phyloP scores from a whole-genome alignment of 2,797 vertebrate genomes.

The Catamblyrhynchus diadema region DNA sequence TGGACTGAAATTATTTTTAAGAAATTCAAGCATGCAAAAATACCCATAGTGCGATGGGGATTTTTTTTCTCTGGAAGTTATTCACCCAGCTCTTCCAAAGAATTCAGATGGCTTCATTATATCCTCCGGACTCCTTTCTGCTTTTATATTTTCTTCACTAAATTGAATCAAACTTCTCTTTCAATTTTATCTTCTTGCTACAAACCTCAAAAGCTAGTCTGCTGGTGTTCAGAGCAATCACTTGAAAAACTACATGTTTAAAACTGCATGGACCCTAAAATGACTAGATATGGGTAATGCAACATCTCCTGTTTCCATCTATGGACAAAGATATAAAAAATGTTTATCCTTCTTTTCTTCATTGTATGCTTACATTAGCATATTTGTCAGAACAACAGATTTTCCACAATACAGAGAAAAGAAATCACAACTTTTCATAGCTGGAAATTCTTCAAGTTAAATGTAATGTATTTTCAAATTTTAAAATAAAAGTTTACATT shows the following conservation, averaged over 20 bases:
- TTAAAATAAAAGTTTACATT: background rate
- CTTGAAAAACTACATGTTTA: background rate
- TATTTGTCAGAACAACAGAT: background rate
- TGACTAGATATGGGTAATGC: background rate
- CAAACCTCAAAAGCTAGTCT: background rate
- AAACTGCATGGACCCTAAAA: background rate
- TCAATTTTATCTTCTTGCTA: background rate
- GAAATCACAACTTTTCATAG: background rate
- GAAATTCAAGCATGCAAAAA: background rate
- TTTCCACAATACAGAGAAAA: background rate
- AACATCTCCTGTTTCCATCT: background rate
- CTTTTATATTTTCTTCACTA: background rate
- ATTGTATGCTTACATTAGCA: background rate
- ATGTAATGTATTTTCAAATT: background rate
- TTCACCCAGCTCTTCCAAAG: background rate
- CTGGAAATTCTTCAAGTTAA: background rate
- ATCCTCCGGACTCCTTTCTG: background rate
- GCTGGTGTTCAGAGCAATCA: background rate
- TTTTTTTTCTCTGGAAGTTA: background rate
- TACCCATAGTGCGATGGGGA: accelerated
- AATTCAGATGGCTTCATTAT: background rate
- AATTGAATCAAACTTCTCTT: background rate
- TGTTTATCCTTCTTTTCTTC: background rate
- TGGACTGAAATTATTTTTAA: background rate
- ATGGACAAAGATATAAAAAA: background rate